Evolutionary conservation across 2,888 invertebrate genomes (phyloP), one percentile per base, ranked within the genome.

Genomic region (Leptopterna dolabrata): DNA sequence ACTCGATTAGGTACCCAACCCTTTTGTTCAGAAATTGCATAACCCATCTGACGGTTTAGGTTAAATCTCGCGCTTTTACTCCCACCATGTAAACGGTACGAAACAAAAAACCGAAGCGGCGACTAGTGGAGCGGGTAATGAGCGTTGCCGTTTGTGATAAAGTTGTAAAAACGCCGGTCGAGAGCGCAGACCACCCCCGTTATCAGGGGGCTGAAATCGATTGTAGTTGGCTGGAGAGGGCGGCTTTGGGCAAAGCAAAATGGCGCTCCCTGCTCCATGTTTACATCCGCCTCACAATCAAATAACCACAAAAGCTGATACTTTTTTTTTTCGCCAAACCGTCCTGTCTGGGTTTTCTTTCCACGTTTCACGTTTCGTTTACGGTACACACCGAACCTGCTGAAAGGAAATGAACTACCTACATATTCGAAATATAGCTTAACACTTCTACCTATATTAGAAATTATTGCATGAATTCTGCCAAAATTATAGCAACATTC

Each of bases 121-220:
- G 27, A 24, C 45, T 16, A 73, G 73, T 36, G 41, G 73, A 76
- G 78, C 78, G 81, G 55, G 81, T 81, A 81, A 81, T 81, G 81
- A 81, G 81, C 30, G 51, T 51, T 55, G 30, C 81, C 81, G 81
- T 81, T 81, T 81, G 81, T 73, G 84, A 73, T 84, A 84, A 41
- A 71, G 43, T 84, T 43, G 73, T 71, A 70, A 84, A 84, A 84
- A 70, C 71, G 70, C 71, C 71, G 43, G 29, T 43, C 43, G 84
- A 43, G 84, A 24, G 71, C 24, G 55, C 86, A 76, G 78, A 86
- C 86, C 80, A 29, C 63, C 85, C 73, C 85, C 85, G 85, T 85
- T 85, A 85, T 85, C 85, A 85, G 86, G 80, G 86, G 86, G 86
- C 55, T 87, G 86, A 70, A 87, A 87, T 87, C 86, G 86, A 87